phyloP scores from a whole-genome alignment of 1,140 invertebrate species.

The Tribolium castaneum region DNA sequence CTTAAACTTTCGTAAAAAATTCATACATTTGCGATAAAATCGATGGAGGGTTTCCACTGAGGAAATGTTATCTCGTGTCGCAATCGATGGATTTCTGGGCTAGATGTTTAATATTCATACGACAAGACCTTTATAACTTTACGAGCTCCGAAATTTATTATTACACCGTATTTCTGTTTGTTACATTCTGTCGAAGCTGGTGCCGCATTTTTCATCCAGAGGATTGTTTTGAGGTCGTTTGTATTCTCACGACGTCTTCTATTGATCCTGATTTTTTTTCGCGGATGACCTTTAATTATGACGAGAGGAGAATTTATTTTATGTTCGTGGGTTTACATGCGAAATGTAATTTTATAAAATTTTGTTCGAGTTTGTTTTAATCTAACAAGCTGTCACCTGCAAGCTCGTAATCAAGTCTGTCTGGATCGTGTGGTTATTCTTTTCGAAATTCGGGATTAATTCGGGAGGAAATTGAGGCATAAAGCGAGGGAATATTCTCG shows the following conservation, averaged over 20 bases:
- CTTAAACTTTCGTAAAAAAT: neutral
- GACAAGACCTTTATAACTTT: conserved; percentile 19
- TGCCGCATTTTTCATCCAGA: conserved; percentile 3
- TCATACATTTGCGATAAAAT: neutral
- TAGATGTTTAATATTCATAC: conserved; percentile 23
- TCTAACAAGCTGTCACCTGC: conserved; percentile 9
- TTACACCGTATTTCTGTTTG: conserved; percentile 11
- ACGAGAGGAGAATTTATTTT: neutral
- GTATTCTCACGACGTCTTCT: conserved; percentile 3
- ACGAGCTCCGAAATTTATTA: conserved; percentile 5
- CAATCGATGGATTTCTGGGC: neutral
- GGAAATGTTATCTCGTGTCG: conserved; percentile 2
- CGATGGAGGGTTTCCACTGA: neutral
- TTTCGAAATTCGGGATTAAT: neutral
- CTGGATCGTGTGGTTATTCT: neutral
- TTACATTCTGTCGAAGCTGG: neutral
- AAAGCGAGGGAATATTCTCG: neutral
- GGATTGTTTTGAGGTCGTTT: conserved; percentile 14
- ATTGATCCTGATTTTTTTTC: conserved; percentile 5
- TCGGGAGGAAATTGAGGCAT: neutral
- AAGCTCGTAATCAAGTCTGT: neutral
- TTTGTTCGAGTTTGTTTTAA: neutral
- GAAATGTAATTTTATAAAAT: conserved; percentile 5
- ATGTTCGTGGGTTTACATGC: neutral
- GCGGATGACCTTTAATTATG: neutral